These are phyloP conservation scores for Plotosus lineatus DNA, from an alignment of 2,113 vertebrate genomes.

Conservation along the genomic window DNA sequence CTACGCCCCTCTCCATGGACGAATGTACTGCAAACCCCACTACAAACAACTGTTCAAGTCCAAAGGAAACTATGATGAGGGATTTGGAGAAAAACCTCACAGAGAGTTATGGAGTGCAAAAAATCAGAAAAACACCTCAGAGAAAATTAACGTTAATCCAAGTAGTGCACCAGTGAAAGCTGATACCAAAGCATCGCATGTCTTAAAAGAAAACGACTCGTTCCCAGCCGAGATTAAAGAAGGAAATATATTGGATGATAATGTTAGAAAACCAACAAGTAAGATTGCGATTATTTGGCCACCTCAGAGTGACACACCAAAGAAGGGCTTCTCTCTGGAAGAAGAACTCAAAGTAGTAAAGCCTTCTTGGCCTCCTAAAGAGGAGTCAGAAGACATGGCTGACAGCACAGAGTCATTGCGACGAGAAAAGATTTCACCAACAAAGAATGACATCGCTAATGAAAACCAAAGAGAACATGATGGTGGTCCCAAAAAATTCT, in stretches of 20 bases:
- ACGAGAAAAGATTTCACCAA: constrained; percentile 42
- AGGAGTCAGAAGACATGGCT: constrained; percentile 47
- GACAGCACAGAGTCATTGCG: constrained; percentile 35
- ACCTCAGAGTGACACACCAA: constrained; percentile 76
- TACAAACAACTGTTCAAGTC: constrained; percentile 97
- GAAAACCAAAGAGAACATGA: constrained; percentile 56
- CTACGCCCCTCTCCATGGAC: constrained; percentile 97
- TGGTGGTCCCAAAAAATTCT: neutral
- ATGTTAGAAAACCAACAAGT: constrained; percentile 72
- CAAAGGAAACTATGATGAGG: constrained; percentile 98
- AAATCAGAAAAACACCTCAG: constrained; percentile 62
- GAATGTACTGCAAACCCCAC: constrained; percentile 95
- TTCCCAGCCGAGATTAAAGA: constrained; percentile 40
- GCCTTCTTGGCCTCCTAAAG: constrained; percentile 85
- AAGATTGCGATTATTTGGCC: constrained; percentile 93
- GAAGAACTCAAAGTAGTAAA: constrained; percentile 82
- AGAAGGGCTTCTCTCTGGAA: constrained; percentile 76
- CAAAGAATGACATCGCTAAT: constrained; percentile 56
- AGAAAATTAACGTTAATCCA: constrained; percentile 59
- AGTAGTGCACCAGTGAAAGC: constrained; percentile 56
- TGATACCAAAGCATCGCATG: constrained; percentile 37
- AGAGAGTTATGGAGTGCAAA: constrained; percentile 86
- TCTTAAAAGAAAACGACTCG: constrained; percentile 38
- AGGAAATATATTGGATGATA: constrained; percentile 58
- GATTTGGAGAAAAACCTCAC: constrained; percentile 93